Conservation (phyloP, 2,113 vertebrate species). For the Panthera tigris region DNA sequence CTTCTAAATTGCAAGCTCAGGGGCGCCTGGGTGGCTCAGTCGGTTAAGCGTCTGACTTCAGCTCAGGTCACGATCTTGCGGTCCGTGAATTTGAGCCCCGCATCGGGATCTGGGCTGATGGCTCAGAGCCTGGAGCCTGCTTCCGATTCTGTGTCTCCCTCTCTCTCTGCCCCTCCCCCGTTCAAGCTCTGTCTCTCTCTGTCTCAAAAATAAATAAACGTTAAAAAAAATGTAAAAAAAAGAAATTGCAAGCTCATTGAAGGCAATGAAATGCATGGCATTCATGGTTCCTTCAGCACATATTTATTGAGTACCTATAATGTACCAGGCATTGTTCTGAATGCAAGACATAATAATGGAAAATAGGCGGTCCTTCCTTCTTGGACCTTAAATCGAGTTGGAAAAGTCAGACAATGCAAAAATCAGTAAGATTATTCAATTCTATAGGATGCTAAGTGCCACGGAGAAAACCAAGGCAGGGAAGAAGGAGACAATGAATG, state of each 20-base stretch:
- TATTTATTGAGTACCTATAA: too few species aligned
- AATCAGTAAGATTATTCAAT: background rate
- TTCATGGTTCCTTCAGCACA: background rate
- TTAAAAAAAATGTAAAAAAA: too few species aligned
- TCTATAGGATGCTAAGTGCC: background rate
- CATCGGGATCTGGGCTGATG: too few species aligned
- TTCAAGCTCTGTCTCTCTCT: too few species aligned
- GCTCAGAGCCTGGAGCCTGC: too few species aligned
- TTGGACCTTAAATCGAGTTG: background rate
- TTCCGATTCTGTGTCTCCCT: too few species aligned
- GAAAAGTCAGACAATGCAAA: background rate
- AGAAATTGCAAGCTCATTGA: background rate
- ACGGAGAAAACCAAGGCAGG: background rate
- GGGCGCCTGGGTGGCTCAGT: too few species aligned
- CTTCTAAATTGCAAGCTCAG: background rate
- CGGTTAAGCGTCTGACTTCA: too few species aligned
- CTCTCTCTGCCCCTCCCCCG: too few species aligned
- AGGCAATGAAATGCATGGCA: background rate
- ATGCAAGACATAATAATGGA: background rate
- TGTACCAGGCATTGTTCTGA: background rate
- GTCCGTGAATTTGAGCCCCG: too few species aligned
- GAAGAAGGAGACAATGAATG: background rate
- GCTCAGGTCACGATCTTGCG: too few species aligned
- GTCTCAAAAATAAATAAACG: too few species aligned
- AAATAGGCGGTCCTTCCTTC: background rate